These are phyloP conservation scores for Okapia johnstoni DNA, from an alignment of 2,113 vertebrate species.

Conservation along the genomic window DNA sequence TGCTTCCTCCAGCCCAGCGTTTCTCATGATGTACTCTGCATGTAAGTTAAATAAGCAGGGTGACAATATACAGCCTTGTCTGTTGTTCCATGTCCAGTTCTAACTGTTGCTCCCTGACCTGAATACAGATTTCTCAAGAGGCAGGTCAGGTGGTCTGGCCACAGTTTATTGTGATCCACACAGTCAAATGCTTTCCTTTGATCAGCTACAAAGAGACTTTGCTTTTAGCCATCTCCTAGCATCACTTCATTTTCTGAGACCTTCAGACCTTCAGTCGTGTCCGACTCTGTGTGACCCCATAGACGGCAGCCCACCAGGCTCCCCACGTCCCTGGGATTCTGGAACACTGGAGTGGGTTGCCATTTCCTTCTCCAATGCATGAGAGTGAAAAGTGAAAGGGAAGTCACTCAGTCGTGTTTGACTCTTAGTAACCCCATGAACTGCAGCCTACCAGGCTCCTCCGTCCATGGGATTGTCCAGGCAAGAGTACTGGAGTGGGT, in stretches of 20 bases:
- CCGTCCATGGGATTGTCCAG: too few relatives aligned
- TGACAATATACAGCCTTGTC: background rate
- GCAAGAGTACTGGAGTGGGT: too few relatives aligned
- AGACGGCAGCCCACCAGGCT: too few relatives aligned
- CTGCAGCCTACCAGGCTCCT: too few relatives aligned
- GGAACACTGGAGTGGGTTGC: too few relatives aligned
- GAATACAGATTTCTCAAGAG: background rate
- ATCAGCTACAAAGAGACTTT: background rate
- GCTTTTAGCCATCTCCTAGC: background rate
- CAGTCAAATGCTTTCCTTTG: background rate
- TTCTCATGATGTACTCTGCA: background rate
- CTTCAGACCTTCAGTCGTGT: too few relatives aligned
- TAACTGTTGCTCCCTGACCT: background rate
- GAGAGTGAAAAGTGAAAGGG: too few relatives aligned
- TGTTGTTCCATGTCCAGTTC: background rate
- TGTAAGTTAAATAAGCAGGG: background rate
- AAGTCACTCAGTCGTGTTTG: too few relatives aligned
- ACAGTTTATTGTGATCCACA: background rate
- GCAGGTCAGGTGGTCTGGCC: background rate
- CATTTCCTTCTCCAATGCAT: too few relatives aligned
- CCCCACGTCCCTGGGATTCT: too few relatives aligned
- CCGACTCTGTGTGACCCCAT: too few relatives aligned
- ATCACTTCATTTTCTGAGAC: background rate
- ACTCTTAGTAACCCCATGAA: too few relatives aligned
- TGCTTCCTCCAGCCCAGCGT: fast-evolving